These are phyloP conservation scores for Columba livia DNA, from an alignment of 2,113 vertebrate genomes.

Conservation along the genomic window DNA sequence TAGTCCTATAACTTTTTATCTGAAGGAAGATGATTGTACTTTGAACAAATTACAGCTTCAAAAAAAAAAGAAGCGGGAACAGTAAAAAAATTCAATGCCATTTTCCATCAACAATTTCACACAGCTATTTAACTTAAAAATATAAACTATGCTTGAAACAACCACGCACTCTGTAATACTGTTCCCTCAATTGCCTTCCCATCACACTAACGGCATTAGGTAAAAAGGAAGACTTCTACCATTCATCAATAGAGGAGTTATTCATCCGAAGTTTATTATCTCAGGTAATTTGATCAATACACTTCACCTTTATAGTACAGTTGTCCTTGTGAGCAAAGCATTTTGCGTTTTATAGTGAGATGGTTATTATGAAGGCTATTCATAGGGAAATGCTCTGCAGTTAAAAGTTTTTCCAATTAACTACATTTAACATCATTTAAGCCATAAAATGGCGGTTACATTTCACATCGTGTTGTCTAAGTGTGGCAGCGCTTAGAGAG, in stretches of 20 bases:
- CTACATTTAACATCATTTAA: constrained; percentile 61
- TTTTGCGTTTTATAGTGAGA: constrained; percentile 66
- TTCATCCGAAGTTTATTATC: constrained; percentile 70
- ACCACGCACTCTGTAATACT: neutral
- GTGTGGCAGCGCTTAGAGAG: neutral
- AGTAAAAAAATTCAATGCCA: neutral
- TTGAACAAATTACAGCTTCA: neutral
- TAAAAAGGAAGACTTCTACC: constrained; percentile 40
- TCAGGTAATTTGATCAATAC: constrained; percentile 72
- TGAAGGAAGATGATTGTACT: neutral
- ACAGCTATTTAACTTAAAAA: constrained; percentile 23
- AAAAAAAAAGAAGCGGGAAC: neutral
- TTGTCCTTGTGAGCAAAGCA: constrained; percentile 70
- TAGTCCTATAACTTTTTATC: constrained; percentile 39
- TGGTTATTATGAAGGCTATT: constrained; percentile 70
- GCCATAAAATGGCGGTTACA: constrained; percentile 46
- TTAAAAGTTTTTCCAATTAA: constrained; percentile 74
- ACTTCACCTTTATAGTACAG: constrained; percentile 71
- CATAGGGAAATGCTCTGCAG: constrained; percentile 63
- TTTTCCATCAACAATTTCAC: neutral
- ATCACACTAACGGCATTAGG: neutral
- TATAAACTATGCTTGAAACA: neutral
- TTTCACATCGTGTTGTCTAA: constrained; percentile 33
- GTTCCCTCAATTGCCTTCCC: neutral
- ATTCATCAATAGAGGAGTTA: constrained; percentile 69